Conservation (phyloP, 2,797 vertebrate genomes). For the Etheostoma nigrum region DNA sequence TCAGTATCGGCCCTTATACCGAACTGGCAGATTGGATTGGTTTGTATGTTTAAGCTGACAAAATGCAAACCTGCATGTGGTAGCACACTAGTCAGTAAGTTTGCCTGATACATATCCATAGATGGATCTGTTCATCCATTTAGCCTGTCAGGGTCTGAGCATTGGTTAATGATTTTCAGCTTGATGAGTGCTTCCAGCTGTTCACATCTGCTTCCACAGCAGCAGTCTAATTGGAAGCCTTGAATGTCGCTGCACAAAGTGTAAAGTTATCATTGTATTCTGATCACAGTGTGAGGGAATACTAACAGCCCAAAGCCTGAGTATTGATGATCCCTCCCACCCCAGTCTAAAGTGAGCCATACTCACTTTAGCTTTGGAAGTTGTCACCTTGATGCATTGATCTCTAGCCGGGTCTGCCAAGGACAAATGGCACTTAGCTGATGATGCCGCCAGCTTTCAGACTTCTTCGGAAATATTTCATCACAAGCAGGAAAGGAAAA, state of each 20-base stretch:
- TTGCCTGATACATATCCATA: slow-evolving; percentile 29
- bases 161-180: slow-evolving; percentile 65
- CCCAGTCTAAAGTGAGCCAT: slow-evolving; percentile 9
- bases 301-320: slow-evolving; percentile 39
- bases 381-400: slow-evolving; percentile 72
- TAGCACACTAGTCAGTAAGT: slow-evolving; percentile 11
- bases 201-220: slow-evolving; percentile 70
- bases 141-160: slow-evolving; percentile 58
- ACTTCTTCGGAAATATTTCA: slow-evolving; percentile 71
- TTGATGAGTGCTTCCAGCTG: slow-evolving; percentile 68
- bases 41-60: neutral
- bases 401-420: slow-evolving; percentile 65
- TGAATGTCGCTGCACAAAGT: slow-evolving; percentile 39
- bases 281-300: slow-evolving; percentile 56
- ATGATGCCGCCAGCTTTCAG: slow-evolving; percentile 71
- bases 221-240: slow-evolving; percentile 60
- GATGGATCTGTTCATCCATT: slow-evolving; percentile 59
- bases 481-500: slow-evolving; percentile 42
- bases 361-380: slow-evolving; percentile 56
- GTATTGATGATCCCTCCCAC: slow-evolving; percentile 55
- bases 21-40: neutral
- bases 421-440: slow-evolving; percentile 83
- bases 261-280: slow-evolving; percentile 52
- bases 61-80: slow-evolving; percentile 13
- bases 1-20: neutral